phyloP scores from a whole-genome alignment of 2,797 vertebrate species.

The Eulemur rubriventer region DNA sequence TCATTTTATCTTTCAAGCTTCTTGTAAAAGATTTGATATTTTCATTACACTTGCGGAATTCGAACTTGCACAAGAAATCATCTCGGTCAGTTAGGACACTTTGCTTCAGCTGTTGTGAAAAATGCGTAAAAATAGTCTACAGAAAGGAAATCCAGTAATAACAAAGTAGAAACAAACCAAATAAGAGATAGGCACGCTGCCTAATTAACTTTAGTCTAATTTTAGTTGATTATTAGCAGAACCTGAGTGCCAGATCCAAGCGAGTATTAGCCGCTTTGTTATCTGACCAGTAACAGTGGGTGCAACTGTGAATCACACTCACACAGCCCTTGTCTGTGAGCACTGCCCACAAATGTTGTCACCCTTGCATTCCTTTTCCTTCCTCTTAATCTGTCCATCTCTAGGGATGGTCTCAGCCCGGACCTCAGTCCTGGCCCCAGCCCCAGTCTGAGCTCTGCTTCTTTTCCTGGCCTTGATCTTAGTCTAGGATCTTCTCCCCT shows the following conservation, averaged over 20 bases:
- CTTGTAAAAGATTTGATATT: slow-evolving; percentile 40
- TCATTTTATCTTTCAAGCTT: slow-evolving; percentile 56
- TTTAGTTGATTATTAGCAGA: slow-evolving; percentile 62
- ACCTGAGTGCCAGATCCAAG: background rate
- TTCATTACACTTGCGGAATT: slow-evolving; percentile 17
- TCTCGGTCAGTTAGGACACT: background rate
- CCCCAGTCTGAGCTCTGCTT: slow-evolving; percentile 36
- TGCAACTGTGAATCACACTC: background rate
- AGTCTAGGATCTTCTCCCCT: slow-evolving; percentile 45
- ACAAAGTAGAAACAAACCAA: slow-evolving; percentile 43
- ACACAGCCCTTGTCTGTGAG: background rate
- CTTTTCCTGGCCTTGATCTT: slow-evolving; percentile 57
- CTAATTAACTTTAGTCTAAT: slow-evolving; percentile 40
- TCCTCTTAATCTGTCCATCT: slow-evolving; percentile 13
- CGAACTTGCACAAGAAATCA: background rate
- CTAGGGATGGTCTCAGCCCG: background rate
- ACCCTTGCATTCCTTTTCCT: background rate
- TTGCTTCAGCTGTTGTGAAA: background rate
- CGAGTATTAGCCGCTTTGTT: background rate
- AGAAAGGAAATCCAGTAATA: background rate
- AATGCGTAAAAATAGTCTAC: slow-evolving; percentile 18
- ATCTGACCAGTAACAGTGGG: background rate
- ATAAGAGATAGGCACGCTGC: background rate
- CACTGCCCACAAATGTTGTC: background rate
- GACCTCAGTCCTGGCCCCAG: slow-evolving; percentile 21